These are phyloP conservation scores for Triplophysa tibetana DNA, from an alignment of 2,113 vertebrate species.

Conservation along the genomic window DNA sequence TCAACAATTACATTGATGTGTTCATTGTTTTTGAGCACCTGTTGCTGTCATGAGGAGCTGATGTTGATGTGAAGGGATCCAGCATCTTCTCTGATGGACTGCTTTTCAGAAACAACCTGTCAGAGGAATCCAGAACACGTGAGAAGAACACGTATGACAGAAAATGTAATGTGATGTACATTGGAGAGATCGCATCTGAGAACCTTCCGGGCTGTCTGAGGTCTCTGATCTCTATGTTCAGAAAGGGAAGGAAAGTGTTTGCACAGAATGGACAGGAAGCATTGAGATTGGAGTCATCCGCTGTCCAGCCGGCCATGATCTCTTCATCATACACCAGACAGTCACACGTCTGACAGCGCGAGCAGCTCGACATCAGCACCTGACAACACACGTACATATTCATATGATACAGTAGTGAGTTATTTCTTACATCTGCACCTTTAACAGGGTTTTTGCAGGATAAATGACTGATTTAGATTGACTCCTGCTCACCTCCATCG, in stretches of 20 bases:
- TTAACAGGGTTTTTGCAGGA: no score
- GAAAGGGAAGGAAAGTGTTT: conserved; percentile 86
- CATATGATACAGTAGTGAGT: no score
- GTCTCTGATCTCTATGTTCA: conserved; percentile 94
- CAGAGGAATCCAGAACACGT: background rate
- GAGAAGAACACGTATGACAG: background rate
- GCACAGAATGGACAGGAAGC: conserved; percentile 94
- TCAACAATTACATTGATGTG: no score
- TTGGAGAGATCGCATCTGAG: background rate
- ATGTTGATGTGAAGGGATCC: background rate
- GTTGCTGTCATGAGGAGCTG: background rate
- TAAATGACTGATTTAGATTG: background rate
- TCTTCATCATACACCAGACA: conserved; percentile 96
- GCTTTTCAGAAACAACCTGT: background rate
- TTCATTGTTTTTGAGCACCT: background rate
- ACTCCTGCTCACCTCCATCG: conserved; percentile 82
- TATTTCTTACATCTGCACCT: no score
- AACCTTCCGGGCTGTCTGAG: conserved; percentile 78
- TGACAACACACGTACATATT: conserved; percentile 51
- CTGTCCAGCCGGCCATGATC: conserved; percentile 97
- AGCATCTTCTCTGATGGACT: background rate
- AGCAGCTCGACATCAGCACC: conserved; percentile 98
- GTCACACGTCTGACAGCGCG: conserved; percentile 86
- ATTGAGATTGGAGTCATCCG: conserved; percentile 95
- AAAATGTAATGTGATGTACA: background rate